These are phyloP conservation scores for Chamaea fasciata DNA, from an alignment of 2,113 vertebrate genomes.

Conservation along the genomic window DNA sequence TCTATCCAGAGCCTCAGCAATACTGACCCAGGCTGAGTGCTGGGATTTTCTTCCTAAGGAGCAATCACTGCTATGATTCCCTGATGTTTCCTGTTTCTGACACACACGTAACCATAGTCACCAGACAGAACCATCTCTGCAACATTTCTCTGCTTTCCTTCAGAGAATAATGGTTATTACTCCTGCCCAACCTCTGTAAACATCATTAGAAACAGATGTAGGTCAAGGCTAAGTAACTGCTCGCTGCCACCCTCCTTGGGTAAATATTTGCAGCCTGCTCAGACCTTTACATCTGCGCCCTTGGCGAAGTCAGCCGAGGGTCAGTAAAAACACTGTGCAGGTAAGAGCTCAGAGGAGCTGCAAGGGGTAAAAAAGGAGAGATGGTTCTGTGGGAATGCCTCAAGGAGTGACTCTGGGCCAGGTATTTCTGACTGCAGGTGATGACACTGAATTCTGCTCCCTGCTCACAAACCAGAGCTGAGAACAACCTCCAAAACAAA, in stretches of 20 bases:
- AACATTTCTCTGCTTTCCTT: neutral
- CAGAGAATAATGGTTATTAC: neutral
- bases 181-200: neutral
- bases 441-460: neutral
- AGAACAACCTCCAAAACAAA: neutral
- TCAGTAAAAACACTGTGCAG: neutral
- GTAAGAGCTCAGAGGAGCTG: neutral
- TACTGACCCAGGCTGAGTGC: neutral
- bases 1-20: neutral
- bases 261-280: constrained; percentile 6
- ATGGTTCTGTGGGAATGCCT: neutral
- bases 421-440: neutral
- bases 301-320: neutral
- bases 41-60: neutral
- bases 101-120: neutral
- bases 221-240: neutral
- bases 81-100: neutral
- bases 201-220: neutral
- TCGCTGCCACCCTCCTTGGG: neutral
- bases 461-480: neutral
- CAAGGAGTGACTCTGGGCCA: neutral
- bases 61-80: neutral
- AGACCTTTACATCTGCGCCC: neutral
- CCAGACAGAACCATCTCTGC: neutral
- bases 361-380: neutral